Evolutionary conservation across 2,113 vertebrate species (phyloP).

Genomic region (Butorides virescens): DNA sequence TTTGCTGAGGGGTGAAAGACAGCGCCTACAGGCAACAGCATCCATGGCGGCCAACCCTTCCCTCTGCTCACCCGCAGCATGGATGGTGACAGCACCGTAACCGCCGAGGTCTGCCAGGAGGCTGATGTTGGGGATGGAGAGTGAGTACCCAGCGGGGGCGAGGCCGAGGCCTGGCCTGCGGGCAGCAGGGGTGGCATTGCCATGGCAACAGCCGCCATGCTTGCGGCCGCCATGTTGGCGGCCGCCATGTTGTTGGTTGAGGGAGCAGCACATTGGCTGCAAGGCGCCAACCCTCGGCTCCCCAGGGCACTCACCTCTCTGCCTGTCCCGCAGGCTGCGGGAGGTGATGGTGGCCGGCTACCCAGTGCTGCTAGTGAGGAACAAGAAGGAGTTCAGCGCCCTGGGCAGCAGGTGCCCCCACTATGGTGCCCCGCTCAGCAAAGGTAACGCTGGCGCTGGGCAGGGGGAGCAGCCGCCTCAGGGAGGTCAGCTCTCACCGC

Average conservation of each 20-base stretch:
- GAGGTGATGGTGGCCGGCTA: constrained; percentile 76
- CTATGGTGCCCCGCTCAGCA: constrained; percentile 79
- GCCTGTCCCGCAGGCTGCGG: constrained; percentile 73
- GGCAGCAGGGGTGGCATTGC: neutral
- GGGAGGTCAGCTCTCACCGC: neutral
- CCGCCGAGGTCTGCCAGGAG: constrained; percentile 77
- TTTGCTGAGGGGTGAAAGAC: neutral
- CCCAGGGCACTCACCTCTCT: neutral
- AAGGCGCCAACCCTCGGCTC: accelerated
- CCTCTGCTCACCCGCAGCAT: neutral
- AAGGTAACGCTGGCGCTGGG: constrained; percentile 65
- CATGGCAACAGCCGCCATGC: neutral
- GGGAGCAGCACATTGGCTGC: accelerated
- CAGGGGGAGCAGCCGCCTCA: accelerated
- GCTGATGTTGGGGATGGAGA: constrained; percentile 82
- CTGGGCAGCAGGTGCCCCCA: constrained; percentile 86
- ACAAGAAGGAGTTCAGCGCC: constrained; percentile 74
- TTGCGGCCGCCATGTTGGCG: neutral
- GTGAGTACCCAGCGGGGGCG: constrained; percentile 60
- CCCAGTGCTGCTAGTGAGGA: constrained; percentile 80
- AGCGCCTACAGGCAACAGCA: neutral
- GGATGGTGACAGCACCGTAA: constrained; percentile 37
- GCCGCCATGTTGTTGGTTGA: neutral
- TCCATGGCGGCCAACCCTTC: neutral
- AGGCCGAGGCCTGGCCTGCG: no score